Evolutionary conservation across 2,113 vertebrate genomes (phyloP), one percentile per base, ranked within the genome.

Genomic region (Oncorhynchus kisutch): DNA sequence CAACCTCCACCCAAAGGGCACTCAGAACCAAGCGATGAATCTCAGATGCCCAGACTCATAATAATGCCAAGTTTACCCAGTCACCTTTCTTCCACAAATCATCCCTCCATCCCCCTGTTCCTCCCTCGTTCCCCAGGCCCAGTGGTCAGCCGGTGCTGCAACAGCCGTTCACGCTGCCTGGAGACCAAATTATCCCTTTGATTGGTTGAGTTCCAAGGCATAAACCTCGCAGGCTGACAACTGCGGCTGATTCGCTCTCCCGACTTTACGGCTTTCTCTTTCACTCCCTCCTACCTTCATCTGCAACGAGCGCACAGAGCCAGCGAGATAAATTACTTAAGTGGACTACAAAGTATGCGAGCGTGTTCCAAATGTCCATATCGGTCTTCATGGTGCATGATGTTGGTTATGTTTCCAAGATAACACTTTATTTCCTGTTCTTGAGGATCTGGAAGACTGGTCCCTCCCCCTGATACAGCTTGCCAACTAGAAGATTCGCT

Each of bases 121-220:
- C 66, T 31, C 27, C 27, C 66, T 67, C 4, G 18, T 70, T 39
- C 66, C 34, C 49, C 62, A 48, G 71, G 70, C 68, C 71, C 72
- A 48, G 31, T 54, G 24, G 69, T 66, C 68, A 70, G 57, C 70
- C 31, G 29, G 66, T n/a, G 59, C 76, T 60, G 59, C 48, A 73
- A 71, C 79, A 51, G 71, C 80, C 73, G 68, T 71, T 71, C 73
- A 70, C 51, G 59, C 71, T 67, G 78, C 81, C 77, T 67, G 75
- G 69, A 83, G 80, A 76, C 83, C 80, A 82, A 84, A 86, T 85
- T 76, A 82, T 77, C 78, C 79, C 66, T 29, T 69, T 81, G 84
- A 84, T 82, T 88, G 86, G 86, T 86, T 81, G 78, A 81, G 82
- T 79, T 84, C 79, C 74, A 81, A 80, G 72, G 83, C 76, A 85